Evolutionary conservation across 1,140 invertebrate genomes (phyloP).

Genomic region (Cotesia glomerata): DNA sequence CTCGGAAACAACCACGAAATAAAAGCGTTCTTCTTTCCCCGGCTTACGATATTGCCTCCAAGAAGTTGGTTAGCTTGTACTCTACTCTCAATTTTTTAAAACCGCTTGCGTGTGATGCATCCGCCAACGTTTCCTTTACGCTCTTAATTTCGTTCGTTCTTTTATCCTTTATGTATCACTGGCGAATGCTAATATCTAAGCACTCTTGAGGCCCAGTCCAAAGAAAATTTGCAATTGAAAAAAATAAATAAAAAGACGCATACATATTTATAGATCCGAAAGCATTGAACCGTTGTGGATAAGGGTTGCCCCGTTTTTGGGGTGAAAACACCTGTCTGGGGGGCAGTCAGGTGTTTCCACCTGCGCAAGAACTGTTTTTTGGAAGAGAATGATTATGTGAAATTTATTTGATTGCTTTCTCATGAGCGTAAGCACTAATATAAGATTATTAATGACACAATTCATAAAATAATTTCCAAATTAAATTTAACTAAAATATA

Average conservation of each 20-base stretch:
- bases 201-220: neutral
- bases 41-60: too few species aligned
- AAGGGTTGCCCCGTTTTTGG: neutral
- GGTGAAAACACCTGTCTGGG: neutral
- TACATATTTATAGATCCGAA: neutral
- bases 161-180: neutral
- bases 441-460: neutral
- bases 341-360: slow-evolving; percentile 3
- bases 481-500: too few species aligned
- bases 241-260: neutral
- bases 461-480: neutral
- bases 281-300: neutral
- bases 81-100: slow-evolving; percentile 20
- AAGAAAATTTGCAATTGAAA: neutral
- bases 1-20: slow-evolving; percentile 48
- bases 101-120: slow-evolving; percentile 16
- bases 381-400: neutral
- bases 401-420: neutral
- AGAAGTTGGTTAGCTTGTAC: too few species aligned
- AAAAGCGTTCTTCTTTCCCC: slow-evolving; percentile 27
- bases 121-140: slow-evolving; percentile 19
- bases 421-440: neutral
- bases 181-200: neutral
- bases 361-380: neutral
- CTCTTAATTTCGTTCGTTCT: slow-evolving; percentile 3